Base-by-base conservation (phyloP, 37 sponge, comb jelly and placozoan genomes). In the Petrosia ficiformis region DNA sequence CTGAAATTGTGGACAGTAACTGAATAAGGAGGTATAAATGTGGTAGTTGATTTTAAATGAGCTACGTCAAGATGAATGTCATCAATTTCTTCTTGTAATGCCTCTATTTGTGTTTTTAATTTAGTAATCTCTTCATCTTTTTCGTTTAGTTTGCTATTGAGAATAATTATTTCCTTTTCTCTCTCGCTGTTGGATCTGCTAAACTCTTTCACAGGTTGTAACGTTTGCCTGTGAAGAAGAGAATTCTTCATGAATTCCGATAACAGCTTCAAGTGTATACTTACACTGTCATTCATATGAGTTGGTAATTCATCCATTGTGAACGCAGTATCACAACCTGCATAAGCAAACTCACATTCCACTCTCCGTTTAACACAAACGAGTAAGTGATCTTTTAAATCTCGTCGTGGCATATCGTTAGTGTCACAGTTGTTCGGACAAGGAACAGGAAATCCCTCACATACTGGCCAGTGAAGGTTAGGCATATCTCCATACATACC, bases 311-410 rank as follows among this genome's bases (percentile, higher is more conserved):
- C 63, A 1, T 39, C n/a, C 0, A 52, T 44, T 22, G 77, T 29
- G 10, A 48, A 16, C 8, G 37, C 22, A 14, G 22, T 31, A 14
- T 22, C 21, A 70, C 89, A 88, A 8, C 83, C 89, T 25, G 71
- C 73, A 73, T 42, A 76, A 3, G 40, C 44, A 74, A 70, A 88
- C n/a, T 73, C 63, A 57, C 83, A 88, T 30, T 57, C 39, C 14
- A 84, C 73, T 4, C 41, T 42, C 43, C 61, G 58, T 3, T 41
- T n/a, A 0, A 72, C 72, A 44, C 85, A 84, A 2, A 24, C 44
- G 1, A 33, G 34, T 22, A 59, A 34, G 39, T 84, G 85, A 14
- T 36, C 1, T 0, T 58, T 35, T 70, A 84, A 26, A 8, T 84
- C 56, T 52, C 48, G 30, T n/a, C 85, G 31, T 42, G 16, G 29